Base-by-base conservation (phyloP, 2,888 invertebrate species). In the Drosophila robusta region DNA sequence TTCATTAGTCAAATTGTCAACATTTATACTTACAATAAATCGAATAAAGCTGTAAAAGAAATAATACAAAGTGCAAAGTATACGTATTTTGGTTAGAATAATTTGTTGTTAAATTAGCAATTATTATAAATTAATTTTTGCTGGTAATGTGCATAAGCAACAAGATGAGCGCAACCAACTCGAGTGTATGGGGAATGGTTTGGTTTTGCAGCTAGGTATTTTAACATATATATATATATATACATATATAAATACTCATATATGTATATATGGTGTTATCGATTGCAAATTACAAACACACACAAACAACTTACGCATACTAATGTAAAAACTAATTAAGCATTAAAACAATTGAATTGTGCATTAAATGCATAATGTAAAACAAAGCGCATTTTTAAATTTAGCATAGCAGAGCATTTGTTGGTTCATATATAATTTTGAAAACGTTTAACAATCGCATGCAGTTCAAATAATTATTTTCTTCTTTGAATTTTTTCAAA, bases 71-170 rank as follows among this genome's bases (percentile, higher is more conserved):
- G 75, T 79, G 81, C 87, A 84, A 79, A 73, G 75, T 84, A 75
- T 63, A 74, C 65, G 70, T 12, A 34, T 47, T 50, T 60, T 58
- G 51, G 75, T 83, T 84, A 84, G 64, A 39, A 61, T 57, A 54
- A 75, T 71, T 72, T 80, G 87, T 82, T 78, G 83, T 87, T 87
- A 82, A 87, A 87, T 89, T 89, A 89, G 87, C 87, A 87, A 87
- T 87, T 87, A 87, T 82, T 80, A 64, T 80, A 77, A 77, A 79
- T 79, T 56, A 63, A 60, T 54, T 38, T 12, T 16, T 18, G 68
- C 47, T 60, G 24, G 55, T 38, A 66, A 57, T 65, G 64, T 70
- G 80, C 75, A 69, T 18, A 81, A 81, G 81, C 78, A 60, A 65
- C 45, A 16, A 41, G 50, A 63, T 61, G 52, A 60, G 70, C 65